Base-by-base conservation (phyloP, 2,797 vertebrate species). In the Epinephelus coioides region DNA sequence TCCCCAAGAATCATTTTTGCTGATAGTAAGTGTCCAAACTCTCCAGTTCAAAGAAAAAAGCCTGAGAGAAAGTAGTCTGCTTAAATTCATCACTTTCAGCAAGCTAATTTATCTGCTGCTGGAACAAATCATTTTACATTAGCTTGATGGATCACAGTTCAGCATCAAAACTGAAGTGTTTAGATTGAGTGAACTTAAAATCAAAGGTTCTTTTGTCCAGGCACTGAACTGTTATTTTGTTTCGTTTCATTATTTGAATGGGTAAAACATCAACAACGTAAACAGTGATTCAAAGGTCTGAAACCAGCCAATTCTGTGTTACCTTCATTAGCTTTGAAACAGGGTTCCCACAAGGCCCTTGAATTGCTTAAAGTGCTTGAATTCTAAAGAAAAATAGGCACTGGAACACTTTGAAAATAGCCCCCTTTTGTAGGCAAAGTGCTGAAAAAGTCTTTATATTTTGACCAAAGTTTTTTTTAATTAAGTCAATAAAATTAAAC, bases 81-180 rank as follows among this genome's bases (percentile, higher is more conserved):
- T 75, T 34, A 51, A 19, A 38, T n/a, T 30, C 49, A 59, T 54
- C 66, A 74, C 59, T 73, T 34, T 34, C 34, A 34, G 34, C 34
- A 34, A 34, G 34, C 34, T 34, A 34, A 34, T 34, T 34, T 34
- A 34, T 34, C 34, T 34, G 7, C 30, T 34, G 30, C 34, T 34
- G n/a, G 6, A 7, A 21, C 3, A 19, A 69, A 70, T 69, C 9
- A n/a, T 50, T 47, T 54, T 18, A 13, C 4, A 14, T 66, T 66
- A 21, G 46, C 3, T 25, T 47, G 38, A 66, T 43, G 30, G 13
- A 67, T 46, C n/a, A 30, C 38, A 60, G 66, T 55, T 49, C 47
- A 71, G 12, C 51, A 62, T 62, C 49, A 55, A 50, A 34, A 5
- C 21, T 6, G 1, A 55, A 55, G 8, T 50, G 23, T 43, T 71